A percentile compares a stretch with the other conserved stretches of the same genome.
Evolutionary conservation across 2,888 invertebrate genomes (phyloP).

Genomic region (Eugnorisma glareosa): DNA sequence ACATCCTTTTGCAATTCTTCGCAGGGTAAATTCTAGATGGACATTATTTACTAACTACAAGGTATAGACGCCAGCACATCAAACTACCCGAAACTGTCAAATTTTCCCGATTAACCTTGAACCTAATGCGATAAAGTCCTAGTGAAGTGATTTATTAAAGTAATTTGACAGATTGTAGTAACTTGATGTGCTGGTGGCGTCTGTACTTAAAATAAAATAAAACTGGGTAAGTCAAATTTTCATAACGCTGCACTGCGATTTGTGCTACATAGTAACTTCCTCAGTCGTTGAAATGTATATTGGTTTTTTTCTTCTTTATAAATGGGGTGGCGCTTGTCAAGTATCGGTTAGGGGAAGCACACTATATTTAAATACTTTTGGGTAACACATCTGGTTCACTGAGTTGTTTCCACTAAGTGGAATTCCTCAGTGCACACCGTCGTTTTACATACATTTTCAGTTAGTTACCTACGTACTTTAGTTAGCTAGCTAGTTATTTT

Average conservation of each 20-base stretch:
- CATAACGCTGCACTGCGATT: not conserved
- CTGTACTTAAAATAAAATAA: not conserved
- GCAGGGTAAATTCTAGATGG: not conserved
- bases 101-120: too few species aligned
- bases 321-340: not conserved
- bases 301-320: not conserved
- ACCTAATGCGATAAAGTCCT: too few species aligned
- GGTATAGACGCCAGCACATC: too few species aligned
- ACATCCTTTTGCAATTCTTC: too few species aligned
- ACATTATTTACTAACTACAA: not conserved
- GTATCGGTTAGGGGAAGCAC: conserved; percentile 49
- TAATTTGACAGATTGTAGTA: too few species aligned
- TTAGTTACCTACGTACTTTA: not conserved
- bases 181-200: too few species aligned
- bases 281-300: not conserved
- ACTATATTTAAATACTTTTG: conserved; percentile 63
- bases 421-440: conserved; percentile 19
- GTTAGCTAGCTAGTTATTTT: too few species aligned
- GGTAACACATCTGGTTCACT: conserved; percentile 57
- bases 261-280: not conserved
- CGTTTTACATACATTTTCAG: conserved; percentile 11
- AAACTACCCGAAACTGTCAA: too few species aligned
- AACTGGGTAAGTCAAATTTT: not conserved
- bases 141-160: too few species aligned
- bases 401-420: conserved; percentile 46